Evolutionary conservation across 2,113 vertebrate species (phyloP).

Genomic region (Charadrius vociferus): DNA sequence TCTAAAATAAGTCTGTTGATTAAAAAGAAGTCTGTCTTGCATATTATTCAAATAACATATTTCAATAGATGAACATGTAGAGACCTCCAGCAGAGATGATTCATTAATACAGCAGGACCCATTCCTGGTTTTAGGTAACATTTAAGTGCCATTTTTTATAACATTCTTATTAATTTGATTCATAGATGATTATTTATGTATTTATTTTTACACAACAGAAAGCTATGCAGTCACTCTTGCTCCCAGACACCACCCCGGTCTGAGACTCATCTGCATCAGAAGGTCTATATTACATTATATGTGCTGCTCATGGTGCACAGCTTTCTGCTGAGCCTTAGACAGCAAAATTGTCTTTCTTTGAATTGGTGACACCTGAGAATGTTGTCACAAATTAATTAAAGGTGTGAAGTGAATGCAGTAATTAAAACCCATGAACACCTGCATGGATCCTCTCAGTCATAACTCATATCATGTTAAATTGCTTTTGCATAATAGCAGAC

Average conservation of each 20-base stretch:
- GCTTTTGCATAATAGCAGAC: slow-evolving; percentile 6
- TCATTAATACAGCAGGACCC: background rate
- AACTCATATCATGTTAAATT: slow-evolving; percentile 24
- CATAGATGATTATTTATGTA: accelerated
- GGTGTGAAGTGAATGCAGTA: background rate
- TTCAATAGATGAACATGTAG: background rate
- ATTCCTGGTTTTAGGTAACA: background rate
- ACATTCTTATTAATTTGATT: background rate
- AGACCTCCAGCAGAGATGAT: background rate
- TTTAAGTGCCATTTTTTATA: background rate
- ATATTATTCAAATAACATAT: background rate
- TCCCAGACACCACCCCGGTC: background rate
- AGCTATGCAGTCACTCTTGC: background rate
- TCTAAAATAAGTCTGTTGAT: background rate
- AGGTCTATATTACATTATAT: background rate
- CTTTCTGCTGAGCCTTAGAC: background rate
- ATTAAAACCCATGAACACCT: slow-evolving; percentile 44
- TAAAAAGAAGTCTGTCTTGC: background rate
- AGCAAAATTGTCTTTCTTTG: background rate
- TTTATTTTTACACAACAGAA: background rate
- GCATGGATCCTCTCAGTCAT: slow-evolving; percentile 1
- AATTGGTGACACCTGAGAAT: background rate
- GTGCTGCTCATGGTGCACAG: background rate
- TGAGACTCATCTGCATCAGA: accelerated
- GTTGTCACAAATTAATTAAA: slow-evolving; percentile 47